These are phyloP conservation scores for Enteromius anoplus DNA, from an alignment of 2,797 vertebrate genomes.

Conservation along the genomic window DNA sequence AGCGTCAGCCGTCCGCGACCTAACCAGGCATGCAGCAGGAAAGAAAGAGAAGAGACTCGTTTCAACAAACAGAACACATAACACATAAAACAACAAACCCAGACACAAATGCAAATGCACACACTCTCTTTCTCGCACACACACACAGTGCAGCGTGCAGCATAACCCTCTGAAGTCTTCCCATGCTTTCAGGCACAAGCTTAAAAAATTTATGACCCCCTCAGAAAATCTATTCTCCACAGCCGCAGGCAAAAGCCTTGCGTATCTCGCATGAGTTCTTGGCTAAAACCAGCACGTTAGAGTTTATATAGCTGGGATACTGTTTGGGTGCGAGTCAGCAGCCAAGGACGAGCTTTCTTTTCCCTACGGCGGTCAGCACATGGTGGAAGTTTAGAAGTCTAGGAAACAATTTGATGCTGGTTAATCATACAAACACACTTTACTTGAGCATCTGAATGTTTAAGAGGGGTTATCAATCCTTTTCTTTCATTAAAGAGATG, in stretches of 20 bases:
- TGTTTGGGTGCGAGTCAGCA: conserved; percentile 33
- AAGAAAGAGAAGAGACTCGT: conserved; percentile 24
- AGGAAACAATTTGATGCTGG: neutral
- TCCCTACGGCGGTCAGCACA: neutral
- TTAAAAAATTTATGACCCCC: conserved; percentile 73
- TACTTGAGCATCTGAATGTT: neutral
- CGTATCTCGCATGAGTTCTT: conserved; percentile 15
- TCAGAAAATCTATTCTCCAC: conserved; percentile 58
- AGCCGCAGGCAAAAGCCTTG: conserved; percentile 53
- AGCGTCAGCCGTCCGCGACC: conserved; percentile 36
- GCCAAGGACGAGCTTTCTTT: conserved; percentile 6
- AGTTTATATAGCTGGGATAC: conserved; percentile 29
- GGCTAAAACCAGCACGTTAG: conserved; percentile 13
- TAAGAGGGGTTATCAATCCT: neutral
- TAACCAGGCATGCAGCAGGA: conserved; percentile 45
- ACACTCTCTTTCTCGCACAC: neutral
- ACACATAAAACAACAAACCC: conserved; percentile 23
- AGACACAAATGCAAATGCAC: conserved; percentile 44
- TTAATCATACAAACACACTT: neutral
- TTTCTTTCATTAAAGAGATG: neutral
- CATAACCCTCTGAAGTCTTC: conserved; percentile 58
- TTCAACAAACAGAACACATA: conserved; percentile 41
- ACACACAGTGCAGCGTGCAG: conserved; percentile 49
- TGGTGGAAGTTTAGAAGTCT: neutral
- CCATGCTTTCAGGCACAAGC: conserved; percentile 66